Evolutionary conservation across 2,888 invertebrate genomes (phyloP).

Genomic region (Leptopterna dolabrata): DNA sequence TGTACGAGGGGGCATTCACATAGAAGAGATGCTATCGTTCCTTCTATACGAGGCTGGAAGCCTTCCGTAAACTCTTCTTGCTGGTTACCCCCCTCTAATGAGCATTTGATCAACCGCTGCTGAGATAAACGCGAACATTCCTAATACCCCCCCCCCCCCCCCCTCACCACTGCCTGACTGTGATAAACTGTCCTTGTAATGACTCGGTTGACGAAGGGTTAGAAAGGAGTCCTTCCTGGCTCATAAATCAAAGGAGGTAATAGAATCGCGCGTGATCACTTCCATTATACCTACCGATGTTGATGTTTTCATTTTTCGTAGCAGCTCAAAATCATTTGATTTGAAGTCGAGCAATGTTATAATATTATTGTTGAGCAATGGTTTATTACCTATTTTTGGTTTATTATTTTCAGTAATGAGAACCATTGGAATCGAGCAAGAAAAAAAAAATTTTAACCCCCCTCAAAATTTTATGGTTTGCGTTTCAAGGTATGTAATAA

Average conservation of each 20-base stretch:
- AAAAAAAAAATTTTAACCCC: no score
- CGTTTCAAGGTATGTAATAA: no score
- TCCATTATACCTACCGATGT: not conserved
- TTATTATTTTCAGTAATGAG: no score
- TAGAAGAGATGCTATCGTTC: constrained; percentile 40
- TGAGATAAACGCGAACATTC: constrained; percentile 15
- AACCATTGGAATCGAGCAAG: no score
- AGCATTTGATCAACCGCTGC: constrained; percentile 40
- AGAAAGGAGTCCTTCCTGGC: not conserved
- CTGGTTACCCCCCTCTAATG: constrained; percentile 18
- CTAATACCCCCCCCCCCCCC: not conserved
- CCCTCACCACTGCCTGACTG: no score
- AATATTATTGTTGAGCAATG: no score
- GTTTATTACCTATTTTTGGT: no score
- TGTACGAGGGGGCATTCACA: constrained; percentile 44
- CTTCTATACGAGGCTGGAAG: constrained; percentile 27
- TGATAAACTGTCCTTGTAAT: not conserved
- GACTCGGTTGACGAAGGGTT: not conserved
- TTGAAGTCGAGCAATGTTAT: no score
- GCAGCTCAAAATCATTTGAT: no score
- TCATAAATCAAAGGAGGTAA: not conserved
- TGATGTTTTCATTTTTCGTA: no score
- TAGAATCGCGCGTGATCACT: not conserved
- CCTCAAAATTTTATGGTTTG: no score
- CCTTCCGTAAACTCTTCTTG: constrained; percentile 24